Conservation (phyloP, 2,113 vertebrate species). For the Erpornis zantholeuca region DNA sequence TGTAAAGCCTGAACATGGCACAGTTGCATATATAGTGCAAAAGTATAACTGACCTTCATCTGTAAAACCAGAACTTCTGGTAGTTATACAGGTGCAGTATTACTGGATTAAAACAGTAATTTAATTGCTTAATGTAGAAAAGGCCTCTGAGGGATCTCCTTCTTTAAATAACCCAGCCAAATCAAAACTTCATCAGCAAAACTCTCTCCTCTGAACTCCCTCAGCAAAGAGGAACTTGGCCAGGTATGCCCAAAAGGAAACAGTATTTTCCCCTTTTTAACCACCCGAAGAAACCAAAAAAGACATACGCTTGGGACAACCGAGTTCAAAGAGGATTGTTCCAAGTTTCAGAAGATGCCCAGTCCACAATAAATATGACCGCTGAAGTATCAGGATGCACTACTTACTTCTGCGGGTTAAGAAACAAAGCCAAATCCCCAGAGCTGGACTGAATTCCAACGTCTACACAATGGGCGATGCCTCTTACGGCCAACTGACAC, state of each 20-base stretch:
- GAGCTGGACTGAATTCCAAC: not conserved
- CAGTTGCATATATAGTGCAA: conserved; percentile 27
- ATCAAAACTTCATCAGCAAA: conserved; percentile 3
- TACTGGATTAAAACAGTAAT: conserved; percentile 33
- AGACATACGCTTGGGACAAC: fast-evolving
- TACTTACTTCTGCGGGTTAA: not conserved
- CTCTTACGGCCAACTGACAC: not conserved
- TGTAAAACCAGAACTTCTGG: conserved; percentile 41
- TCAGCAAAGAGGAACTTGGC: not conserved
- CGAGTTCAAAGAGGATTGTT: fast-evolving
- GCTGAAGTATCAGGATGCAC: not conserved
- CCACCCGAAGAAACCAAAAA: not conserved
- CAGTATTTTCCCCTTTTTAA: not conserved
- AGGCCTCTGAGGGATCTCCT: conserved; percentile 18
- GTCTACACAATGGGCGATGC: not conserved
- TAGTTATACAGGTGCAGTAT: not conserved
- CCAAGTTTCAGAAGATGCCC: not conserved
- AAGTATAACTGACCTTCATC: conserved; percentile 36
- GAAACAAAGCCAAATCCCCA: not conserved
- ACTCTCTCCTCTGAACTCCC: not conserved
- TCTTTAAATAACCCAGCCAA: conserved; percentile 36
- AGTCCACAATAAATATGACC: fast-evolving
- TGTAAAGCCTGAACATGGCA: not conserved
- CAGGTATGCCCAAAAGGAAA: not conserved
- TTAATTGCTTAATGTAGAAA: conserved; percentile 46